Percentiles rank a stretch among this genome's conserved stretches.
These are phyloP conservation scores for Dendrolimus punctatus DNA, from an alignment of 1,140 invertebrate genomes.

Conservation along the genomic window DNA sequence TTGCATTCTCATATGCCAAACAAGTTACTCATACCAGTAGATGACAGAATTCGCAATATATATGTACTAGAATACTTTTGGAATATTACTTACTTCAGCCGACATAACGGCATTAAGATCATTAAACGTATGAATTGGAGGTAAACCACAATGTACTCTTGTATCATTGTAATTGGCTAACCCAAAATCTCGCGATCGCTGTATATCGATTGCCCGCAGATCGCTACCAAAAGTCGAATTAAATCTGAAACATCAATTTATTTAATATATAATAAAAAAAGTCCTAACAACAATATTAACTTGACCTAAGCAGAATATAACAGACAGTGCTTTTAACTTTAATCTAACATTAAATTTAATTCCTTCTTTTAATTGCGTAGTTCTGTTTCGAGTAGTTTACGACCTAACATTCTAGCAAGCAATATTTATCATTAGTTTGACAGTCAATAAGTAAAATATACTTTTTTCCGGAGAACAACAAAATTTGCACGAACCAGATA, in stretches of 20 bases:
- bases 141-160: not conserved
- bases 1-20: too few species aligned
- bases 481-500: too few species aligned
- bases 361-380: too few species aligned
- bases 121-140: not conserved
- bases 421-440: too few species aligned
- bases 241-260: not conserved
- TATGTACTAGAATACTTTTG: not conserved
- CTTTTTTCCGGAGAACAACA: too few species aligned
- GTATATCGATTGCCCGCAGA: slow-evolving; percentile 5
- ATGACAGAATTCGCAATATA: not conserved
- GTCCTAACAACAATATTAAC: not conserved
- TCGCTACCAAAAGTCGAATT: slow-evolving; percentile 1
- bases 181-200: slow-evolving; percentile 2
- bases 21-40: not conserved
- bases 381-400: too few species aligned
- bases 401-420: too few species aligned
- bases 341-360: too few species aligned
- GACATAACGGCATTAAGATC: not conserved
- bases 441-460: too few species aligned
- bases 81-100: not conserved
- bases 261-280: not conserved
- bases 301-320: too few species aligned
- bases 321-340: too few species aligned
- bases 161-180: not conserved